Base-by-base conservation (phyloP, 37 sponge, comb jelly and placozoan species). In the Geodia barretti region DNA sequence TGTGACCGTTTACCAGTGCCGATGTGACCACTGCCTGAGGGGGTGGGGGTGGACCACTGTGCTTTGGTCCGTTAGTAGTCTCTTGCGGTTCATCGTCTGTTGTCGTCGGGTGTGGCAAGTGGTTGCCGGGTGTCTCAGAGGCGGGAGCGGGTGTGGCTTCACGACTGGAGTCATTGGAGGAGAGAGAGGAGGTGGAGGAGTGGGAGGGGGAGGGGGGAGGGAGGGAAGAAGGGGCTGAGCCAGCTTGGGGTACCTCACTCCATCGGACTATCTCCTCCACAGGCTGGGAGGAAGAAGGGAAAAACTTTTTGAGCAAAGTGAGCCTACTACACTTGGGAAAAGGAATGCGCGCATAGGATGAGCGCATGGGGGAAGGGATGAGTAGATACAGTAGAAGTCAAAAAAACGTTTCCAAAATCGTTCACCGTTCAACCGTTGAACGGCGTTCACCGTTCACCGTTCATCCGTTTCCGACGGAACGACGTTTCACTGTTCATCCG, bases 181-280 rank as follows among this genome's bases (percentile, higher is more conserved):
- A 64, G 20, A 43, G 32, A 24, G 43, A 30, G 28, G 81, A 81
- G 29, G n/a, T n/a, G n/a, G 37, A 37, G 41, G 75, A 25, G 40
- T 60, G 60, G 26, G 62, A 26, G 61, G 3, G 35, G 32, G 28
- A 31, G 11, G 8, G 17, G 1, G 60, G 39, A 4, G 25, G 54
- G 40, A 40, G 74, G 30, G n/a, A 7, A 3, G 75, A 74, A 36
- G 63, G 40, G 11, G 75, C 74, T 1, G 63, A 74, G 41, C 72
- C 34, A 23, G 82, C 61, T 11, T 73, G 83, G 54, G 73, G 11
- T 24, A 75, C 73, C 7, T 83, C 83, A 43, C 75, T 74, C 83
- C 83, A 83, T 14, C 74, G 38, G 41, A 72, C 32, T 4, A 54
- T 20, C 41, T 3, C 28, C 40, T 72, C 73, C 23, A 21, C 41